Conservation (phyloP, 2,113 vertebrate genomes). For the Piaya cayana region DNA sequence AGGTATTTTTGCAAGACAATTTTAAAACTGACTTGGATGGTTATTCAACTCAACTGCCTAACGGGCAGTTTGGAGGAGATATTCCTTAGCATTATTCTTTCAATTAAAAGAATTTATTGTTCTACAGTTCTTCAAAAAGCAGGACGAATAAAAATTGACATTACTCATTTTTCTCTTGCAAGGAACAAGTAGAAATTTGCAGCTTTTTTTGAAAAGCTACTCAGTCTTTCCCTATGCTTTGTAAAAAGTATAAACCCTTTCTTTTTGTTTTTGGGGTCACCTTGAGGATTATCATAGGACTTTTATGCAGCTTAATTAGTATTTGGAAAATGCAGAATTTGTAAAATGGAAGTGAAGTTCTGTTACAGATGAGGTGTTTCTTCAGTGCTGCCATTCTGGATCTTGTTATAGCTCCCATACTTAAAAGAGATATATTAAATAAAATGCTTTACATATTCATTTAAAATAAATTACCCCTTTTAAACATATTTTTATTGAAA, state of each 20-base stretch:
- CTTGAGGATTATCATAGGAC: background rate
- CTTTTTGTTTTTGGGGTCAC: background rate
- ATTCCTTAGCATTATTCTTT: background rate
- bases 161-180: background rate
- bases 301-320: background rate
- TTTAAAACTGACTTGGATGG: background rate
- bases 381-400: background rate
- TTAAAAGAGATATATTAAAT: conserved; percentile 26
- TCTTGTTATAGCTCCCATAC: background rate
- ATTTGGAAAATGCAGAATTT: background rate
- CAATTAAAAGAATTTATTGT: background rate
- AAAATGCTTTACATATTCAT: background rate
- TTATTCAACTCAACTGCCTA: background rate
- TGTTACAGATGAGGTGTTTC: background rate
- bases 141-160: background rate
- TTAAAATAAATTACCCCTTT: background rate
- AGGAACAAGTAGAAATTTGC: background rate
- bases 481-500: background rate
- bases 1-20: background rate
- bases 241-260: background rate
- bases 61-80: background rate
- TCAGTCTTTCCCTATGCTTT: background rate
- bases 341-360: conserved; percentile 12
- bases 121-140: background rate
- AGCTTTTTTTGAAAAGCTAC: background rate